Evolutionary conservation across 1,140 invertebrate species (phyloP), one percentile per base, ranked within the genome.

Genomic region (Luehdorfia chinensis): DNA sequence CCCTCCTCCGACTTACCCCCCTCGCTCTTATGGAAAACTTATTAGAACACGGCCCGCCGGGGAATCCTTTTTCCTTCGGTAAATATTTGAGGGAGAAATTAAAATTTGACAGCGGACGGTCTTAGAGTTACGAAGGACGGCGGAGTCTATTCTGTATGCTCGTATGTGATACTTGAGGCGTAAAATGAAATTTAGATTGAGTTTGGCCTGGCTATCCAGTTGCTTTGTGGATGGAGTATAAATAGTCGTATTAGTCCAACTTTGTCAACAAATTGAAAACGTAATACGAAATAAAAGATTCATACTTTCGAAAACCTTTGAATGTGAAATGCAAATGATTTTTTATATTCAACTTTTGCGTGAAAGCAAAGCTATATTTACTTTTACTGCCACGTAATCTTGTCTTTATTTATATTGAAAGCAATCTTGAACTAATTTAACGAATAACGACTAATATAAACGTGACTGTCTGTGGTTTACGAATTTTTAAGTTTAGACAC

Each of bases 41-140:
- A 85, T 85, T 85, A 85, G 78, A 84, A 66, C 74, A 55, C 66
- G 76, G 75, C 72, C 81, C 78, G 74, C 57, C 70, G 66, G 81
- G 76, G 78, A 83, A 85, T 85, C 81, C 81, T 84, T 85, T 85
- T 85, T 85, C 78, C 81, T 77, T 81, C 71, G 77, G 81, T 80
- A 85, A 85, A 85, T 85, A 85, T 85, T 85, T 85, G 81, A 85
- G 71, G 66, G 77, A 84, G 81, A 85, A 85, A 85, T 84, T 85
- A 85, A 85, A 85, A 85, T 85, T 85, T 85, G 81, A 85, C 81
- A 83, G 79, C 78, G 78, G 71, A 76, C 75, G 75, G 66, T 72
- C 61, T 59, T 47, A 39, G 57, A 67, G 60, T 59, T 63, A 69
- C 70, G 69, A 69, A 74, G 70, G 70, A 66, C 69, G 54, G 51